phyloP scores from a whole-genome alignment of 2,888 invertebrate species.

The Frankliniella intonsa region DNA sequence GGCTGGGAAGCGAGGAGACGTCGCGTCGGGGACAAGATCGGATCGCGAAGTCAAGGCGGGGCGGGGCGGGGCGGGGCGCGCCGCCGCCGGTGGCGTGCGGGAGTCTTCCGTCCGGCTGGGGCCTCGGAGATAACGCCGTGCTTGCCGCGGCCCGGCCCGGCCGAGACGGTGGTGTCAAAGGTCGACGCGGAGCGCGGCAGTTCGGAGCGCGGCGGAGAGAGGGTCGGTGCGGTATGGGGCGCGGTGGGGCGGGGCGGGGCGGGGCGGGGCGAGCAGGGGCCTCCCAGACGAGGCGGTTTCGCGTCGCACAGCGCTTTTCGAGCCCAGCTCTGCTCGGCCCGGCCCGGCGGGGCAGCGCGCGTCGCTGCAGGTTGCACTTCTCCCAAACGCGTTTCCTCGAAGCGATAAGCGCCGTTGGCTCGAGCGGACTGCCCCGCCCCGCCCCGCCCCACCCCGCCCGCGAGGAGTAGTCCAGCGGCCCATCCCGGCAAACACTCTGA shows the following conservation, averaged over 20 bases:
- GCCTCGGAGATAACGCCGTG: neutral
- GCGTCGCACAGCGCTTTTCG: no score
- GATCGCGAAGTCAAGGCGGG: no score
- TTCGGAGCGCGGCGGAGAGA: neutral
- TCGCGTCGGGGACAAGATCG: no score
- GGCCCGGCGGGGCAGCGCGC: neutral
- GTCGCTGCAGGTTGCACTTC: neutral
- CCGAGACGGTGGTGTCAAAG: neutral
- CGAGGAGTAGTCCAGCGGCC: no score
- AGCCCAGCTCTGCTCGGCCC: neutral
- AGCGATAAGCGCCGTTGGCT: no score
- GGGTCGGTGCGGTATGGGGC: neutral
- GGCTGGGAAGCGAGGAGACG: no score
- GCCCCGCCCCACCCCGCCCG: no score
- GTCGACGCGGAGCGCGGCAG: neutral
- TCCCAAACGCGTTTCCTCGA: no score
- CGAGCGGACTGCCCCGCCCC: no score
- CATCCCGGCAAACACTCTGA: no score
- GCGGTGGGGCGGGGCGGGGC: neutral
- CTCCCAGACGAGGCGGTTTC: no score
- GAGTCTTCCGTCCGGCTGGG: neutral
- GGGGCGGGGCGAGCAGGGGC: neutral
- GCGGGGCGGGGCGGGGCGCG: neutral
- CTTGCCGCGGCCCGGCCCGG: neutral
- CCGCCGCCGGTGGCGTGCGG: neutral